Base-by-base conservation (phyloP, 1,140 invertebrate genomes). In the Steinernema feltiae region DNA sequence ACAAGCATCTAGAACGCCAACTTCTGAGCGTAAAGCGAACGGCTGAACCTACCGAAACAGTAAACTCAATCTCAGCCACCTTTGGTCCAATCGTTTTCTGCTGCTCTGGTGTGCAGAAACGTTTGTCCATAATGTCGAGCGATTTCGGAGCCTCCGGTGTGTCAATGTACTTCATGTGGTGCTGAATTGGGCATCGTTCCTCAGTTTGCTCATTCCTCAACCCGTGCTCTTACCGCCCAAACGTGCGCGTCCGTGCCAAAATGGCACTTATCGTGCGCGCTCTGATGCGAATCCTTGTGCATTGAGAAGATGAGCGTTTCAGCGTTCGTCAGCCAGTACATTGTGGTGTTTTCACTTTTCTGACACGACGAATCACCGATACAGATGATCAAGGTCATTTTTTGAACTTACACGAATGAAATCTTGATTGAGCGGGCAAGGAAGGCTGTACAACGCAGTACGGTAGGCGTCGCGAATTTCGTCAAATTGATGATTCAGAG, bases 291-390 rank as follows among this genome's bases (percentile, higher is more conserved):
- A 21, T 63, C 53, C 53, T 63, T 63, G 24, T 63, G 53, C 53
- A 63, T 63, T 3, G 53, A 63, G 24, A 63, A 63, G 24, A 63
- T 63, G 7, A 63, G 53, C 12, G 24, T 7, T 3, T 63, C 53
- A 15, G 53, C 53, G 53, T 63, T 63, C 3, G 12, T 27, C 7
- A 63, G 53, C 15, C 15, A 63, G 53, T 17, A 63, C 7, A 63
- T 63, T 7, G 53, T 63, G 7, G 53, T 63, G 24, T 63, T 63
- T 27, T 63, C 53, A 27, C 53, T 63, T 63, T 63, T 63, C 53
- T 63, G 24, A 63, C 7, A 63, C 53, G 24, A 63, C 24, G 24
- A 63, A 63, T 27, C 24, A 46, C 41, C 7, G 41, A 7, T 46
- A 12, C 7, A 46, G 41, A 7, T 46, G 7, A 46, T 46, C 7